These are phyloP conservation scores for Macrotrachela quadricornifera DNA, from an alignment of 1,140 invertebrate genomes.

Conservation along the genomic window DNA sequence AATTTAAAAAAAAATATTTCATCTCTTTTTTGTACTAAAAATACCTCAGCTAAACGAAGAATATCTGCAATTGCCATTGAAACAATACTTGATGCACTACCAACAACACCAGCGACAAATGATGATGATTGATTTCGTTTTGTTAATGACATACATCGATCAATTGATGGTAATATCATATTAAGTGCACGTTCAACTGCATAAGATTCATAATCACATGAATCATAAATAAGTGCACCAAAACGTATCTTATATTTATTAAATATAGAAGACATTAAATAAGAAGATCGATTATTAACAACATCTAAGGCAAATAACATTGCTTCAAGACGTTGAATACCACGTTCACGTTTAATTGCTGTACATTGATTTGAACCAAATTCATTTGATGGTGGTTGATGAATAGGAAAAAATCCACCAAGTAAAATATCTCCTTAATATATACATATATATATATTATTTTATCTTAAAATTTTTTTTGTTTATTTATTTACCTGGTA, in stretches of 20 bases:
- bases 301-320: constrained; percentile 46
- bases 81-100: constrained; percentile 33
- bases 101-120: constrained; percentile 23
- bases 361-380: constrained; percentile 32
- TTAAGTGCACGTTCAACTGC: constrained; percentile 54
- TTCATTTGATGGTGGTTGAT: not conserved
- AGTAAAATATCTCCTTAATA: constrained; percentile 18
- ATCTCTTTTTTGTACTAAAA: no score
- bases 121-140: constrained; percentile 14
- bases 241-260: constrained; percentile 21
- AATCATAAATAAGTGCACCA: constrained; percentile 55
- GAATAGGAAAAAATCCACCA: constrained; percentile 47
- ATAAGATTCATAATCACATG: constrained; percentile 54
- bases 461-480: no score
- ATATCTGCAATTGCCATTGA: constrained; percentile 18
- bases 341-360: constrained; percentile 47
- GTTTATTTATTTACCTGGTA: no score
- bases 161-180: constrained; percentile 18
- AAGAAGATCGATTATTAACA: not conserved
- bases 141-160: not conserved
- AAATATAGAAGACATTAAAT: constrained; percentile 35
- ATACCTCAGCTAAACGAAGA: not conserved
- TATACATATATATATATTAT: no score
- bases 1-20: no score
- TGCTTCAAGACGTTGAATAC: constrained; percentile 57